Conservation (phyloP, 1,140 invertebrate species). For the Protaetia brevitarsis region DNA sequence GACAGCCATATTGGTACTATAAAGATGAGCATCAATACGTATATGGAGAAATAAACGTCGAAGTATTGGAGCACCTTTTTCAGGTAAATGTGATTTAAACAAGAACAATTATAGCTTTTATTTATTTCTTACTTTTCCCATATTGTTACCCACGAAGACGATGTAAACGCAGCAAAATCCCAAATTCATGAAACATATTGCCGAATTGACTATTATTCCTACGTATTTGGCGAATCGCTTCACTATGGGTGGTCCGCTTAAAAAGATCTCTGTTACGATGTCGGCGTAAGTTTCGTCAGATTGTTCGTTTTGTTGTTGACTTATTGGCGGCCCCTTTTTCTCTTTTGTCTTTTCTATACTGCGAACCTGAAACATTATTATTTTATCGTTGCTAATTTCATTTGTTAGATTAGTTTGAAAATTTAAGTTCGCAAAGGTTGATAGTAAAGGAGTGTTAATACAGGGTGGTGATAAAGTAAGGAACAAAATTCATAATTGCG, state of each 20-base stretch:
- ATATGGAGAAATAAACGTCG: not conserved
- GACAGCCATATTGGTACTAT: slow-evolving; percentile 9
- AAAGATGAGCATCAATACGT: slow-evolving; percentile 1
- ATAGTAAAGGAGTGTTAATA: too few relatives aligned
- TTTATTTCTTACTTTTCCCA: not conserved
- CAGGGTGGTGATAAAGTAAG: too few relatives aligned
- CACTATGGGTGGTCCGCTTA: not conserved
- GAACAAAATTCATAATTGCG: too few relatives aligned
- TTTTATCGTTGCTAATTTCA: too few relatives aligned
- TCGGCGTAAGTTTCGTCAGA: not conserved
- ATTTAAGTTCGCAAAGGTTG: too few relatives aligned
- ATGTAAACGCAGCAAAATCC: slow-evolving; percentile 6
- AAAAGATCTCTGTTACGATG: not conserved
- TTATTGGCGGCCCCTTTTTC: not conserved
- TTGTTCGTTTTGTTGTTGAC: not conserved
- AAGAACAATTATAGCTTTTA: not conserved
- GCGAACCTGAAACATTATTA: not conserved
- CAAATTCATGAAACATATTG: slow-evolving; percentile 3
- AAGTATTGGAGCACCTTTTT: not conserved
- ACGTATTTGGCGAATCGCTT: not conserved
- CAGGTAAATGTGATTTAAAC: not conserved
- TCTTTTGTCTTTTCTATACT: not conserved
- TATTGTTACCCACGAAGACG: slow-evolving; percentile 5
- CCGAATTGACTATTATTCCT: not conserved
- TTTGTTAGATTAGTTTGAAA: too few relatives aligned